Conservation (phyloP, 2,797 vertebrate genomes). For the Gambusia yucatana region DNA sequence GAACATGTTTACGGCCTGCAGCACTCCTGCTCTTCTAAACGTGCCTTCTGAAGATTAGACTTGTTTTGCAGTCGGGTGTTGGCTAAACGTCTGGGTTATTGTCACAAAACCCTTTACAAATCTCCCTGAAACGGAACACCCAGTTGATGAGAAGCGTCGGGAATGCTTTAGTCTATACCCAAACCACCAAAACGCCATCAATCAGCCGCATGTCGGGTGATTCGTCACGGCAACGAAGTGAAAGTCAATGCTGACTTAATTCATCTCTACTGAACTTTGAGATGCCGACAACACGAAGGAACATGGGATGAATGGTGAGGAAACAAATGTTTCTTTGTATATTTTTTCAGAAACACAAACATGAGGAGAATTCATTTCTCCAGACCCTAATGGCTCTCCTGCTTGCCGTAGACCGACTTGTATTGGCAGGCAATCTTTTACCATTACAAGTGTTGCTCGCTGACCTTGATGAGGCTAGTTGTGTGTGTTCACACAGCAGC, state of each 20-base stretch:
- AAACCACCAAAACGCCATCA: constrained; percentile 41
- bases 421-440: constrained; percentile 37
- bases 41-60: background rate
- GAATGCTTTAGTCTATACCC: constrained; percentile 16
- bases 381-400: background rate
- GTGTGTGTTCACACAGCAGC: background rate
- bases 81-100: background rate
- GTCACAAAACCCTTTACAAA: background rate
- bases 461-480: constrained; percentile 28
- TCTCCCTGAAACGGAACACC: background rate
- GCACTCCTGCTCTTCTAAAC: background rate
- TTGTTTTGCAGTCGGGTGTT: background rate
- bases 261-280: constrained; percentile 41
- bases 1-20: background rate
- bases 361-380: background rate
- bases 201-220: constrained; percentile 25
- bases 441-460: constrained; percentile 16
- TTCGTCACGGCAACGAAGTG: constrained; percentile 43
- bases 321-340: background rate
- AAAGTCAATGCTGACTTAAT: constrained; percentile 38
- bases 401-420: constrained; percentile 3
- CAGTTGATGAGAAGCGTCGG: background rate
- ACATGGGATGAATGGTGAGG: constrained; percentile 28
- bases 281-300: constrained; percentile 17
- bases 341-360: constrained; percentile 7